A percentile compares a stretch with the other conserved stretches of the same genome.
Evolutionary conservation across 2,113 vertebrate species (phyloP).

Genomic region (Drymodes brunneopygia): DNA sequence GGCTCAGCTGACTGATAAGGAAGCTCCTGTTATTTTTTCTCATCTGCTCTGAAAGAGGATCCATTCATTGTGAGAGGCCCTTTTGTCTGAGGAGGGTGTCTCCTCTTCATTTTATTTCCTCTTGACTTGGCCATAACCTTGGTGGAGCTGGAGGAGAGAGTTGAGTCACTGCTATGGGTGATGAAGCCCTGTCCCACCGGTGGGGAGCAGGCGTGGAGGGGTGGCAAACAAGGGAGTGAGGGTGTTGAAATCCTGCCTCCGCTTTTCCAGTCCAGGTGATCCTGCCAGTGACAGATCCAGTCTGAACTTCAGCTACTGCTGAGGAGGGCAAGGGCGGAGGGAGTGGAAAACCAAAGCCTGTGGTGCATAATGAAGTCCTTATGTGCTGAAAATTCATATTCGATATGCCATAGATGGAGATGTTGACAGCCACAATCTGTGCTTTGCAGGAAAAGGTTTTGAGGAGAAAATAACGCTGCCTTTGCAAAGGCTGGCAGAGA

Average conservation of each 20-base stretch:
- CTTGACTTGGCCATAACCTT: conserved; percentile 11
- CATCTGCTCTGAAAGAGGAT: conserved; percentile 54
- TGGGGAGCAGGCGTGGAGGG: not conserved
- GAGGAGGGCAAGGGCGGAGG: not conserved
- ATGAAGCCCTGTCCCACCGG: not conserved
- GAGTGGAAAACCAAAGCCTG: conserved; percentile 3
- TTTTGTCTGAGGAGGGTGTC: conserved; percentile 40
- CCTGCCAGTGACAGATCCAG: conserved; percentile 56
- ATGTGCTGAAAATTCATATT: not conserved
- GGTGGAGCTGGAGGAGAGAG: not conserved
- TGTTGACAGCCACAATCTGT: not conserved
- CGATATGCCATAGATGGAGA: not conserved
- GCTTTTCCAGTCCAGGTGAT: conserved; percentile 58
- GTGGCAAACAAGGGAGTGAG: not conserved
- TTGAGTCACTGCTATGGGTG: not conserved
- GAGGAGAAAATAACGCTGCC: not conserved
- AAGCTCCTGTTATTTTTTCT: conserved; percentile 58
- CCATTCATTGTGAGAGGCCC: conserved; percentile 5
- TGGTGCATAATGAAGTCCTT: conserved; percentile 24
- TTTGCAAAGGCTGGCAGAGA: not conserved
- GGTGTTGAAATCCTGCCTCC: conserved; percentile 1
- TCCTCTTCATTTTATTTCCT: conserved; percentile 18
- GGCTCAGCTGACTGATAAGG: conserved; percentile 59
- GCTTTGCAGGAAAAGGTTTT: not conserved
- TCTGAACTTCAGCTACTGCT: conserved; percentile 40